Base-by-base conservation (phyloP, 2,888 invertebrate genomes). In the Panorpa germanica region DNA sequence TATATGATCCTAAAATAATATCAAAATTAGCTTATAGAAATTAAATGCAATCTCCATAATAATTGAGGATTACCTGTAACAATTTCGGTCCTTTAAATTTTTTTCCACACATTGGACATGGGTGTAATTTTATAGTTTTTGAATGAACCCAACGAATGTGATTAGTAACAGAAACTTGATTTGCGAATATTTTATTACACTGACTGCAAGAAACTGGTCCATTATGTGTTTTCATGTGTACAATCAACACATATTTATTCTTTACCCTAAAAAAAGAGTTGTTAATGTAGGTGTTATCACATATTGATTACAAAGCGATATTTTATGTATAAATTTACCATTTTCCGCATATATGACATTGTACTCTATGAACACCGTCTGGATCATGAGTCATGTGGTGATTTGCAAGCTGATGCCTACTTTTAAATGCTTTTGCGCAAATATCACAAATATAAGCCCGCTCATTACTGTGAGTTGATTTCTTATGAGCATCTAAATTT, bases 71-170 rank as follows among this genome's bases (percentile, higher is more conserved):
- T n/a, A n/a, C n/a, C n/a, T n/a, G n/a, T n/a, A n/a, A n/a, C n/a
- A n/a, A n/a, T n/a, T n/a, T n/a, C n/a, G n/a, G n/a, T n/a, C n/a
- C n/a, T n/a, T n/a, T n/a, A 31, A 39, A 39, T 20, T 31, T 20
- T 17, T 36, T 35, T 18, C 28, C 20, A 26, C 39, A 37, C 10
- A 37, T 28, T 11, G 27, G 31, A 25, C 39, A 39, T 20, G 35
- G 31, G n/a, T n/a, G n/a, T 14, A 30, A 35, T 21, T 35, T 23
- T 15, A 26, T 35, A 7, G 34, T 13, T 28, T 37, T 38, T 12
- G 26, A 18, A 24, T 38, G 38, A 8, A 38, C 38, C 19, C 37
- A 38, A 19, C 31, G 32, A n/a, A 36, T 34, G 26, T 38, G 38
- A 3, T 33, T 32, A 6, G 34, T 18, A 8, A 38, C 17, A 2